A percentile compares a stretch with the other conserved stretches of the same genome.
These are phyloP conservation scores for Cheilosia pagana DNA, from an alignment of 2,888 invertebrate species.

Conservation along the genomic window DNA sequence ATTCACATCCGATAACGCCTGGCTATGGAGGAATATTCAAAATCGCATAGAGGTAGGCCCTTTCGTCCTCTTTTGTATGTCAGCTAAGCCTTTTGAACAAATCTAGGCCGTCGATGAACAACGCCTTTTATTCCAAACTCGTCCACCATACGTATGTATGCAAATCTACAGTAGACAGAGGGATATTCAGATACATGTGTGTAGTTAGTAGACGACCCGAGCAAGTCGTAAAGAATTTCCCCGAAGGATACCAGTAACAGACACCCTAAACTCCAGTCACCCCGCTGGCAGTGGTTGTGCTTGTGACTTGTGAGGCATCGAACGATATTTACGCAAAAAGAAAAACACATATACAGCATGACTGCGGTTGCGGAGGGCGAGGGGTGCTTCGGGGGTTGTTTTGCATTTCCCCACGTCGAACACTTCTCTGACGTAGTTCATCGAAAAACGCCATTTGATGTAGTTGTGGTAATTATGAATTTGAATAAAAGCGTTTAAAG, in stretches of 20 bases:
- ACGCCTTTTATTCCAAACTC: background rate
- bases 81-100: constrained; percentile 19
- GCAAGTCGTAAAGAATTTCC: constrained; percentile 5
- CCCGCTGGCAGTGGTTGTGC: too few species aligned
- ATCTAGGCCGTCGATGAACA: constrained; percentile 28
- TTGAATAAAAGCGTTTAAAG: constrained; percentile 19
- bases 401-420: constrained; percentile 15
- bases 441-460: constrained; percentile 6
- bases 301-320: constrained; percentile 1
- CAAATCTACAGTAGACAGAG: constrained; percentile 9
- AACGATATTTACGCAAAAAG: constrained; percentile 3
- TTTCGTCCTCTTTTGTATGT: constrained; percentile 6
- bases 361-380: background rate
- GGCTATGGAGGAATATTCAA: constrained; percentile 29
- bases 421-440: constrained; percentile 24
- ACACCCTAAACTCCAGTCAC: background rate
- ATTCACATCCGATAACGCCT: background rate
- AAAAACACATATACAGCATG: background rate
- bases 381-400: constrained; percentile 17
- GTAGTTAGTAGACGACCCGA: constrained; percentile 5
- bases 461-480: constrained; percentile 50
- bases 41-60: constrained; percentile 36
- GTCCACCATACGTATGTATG: background rate
- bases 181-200: background rate
- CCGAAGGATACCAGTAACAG: background rate